Evolutionary conservation across 2,888 invertebrate species (phyloP), one percentile per base, ranked within the genome.

Genomic region (Tridacna gigas): DNA sequence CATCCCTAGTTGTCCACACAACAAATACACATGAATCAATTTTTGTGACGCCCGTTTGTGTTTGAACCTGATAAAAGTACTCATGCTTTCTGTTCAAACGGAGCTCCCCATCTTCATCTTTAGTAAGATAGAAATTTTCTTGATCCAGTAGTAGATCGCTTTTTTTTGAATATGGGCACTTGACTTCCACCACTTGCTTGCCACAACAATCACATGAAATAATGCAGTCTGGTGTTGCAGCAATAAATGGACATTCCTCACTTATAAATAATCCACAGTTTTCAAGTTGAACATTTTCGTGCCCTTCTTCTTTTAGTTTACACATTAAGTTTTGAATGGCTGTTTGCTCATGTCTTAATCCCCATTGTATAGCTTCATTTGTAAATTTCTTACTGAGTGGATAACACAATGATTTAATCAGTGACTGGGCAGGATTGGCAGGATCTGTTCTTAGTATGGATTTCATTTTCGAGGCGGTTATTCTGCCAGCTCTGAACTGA

Each of bases 201-300:
- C 73, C 65, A 65, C 77, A 80, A 48, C 80, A 80, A 48, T 77
- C 77, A 73, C 80, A 80, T 18, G 71, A 51, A 9, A 80, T 18
- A 13, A 77, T 48, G 18, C 63, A 69, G 71, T 80, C 80, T 61
- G 76, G 77, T 7, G 76, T 60, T 26, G 77, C 80, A 22, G 51
- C 80, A 20, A 80, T 63, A 48, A 13, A 73, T 51, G 79, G 74
- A 0, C 28, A 15, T 20, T 79, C 66, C 4, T 37, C 9, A 28
- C 22, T 22, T 13, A 80, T 66, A 22, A 45, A 22, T 1, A 80
- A n/a, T 5, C 80, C 80, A 67, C 22, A 63, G 0, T 67, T 26
- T n/a, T n/a, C 22, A 22, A 80, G 2, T 20, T 37, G 15, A 0
- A 74, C 15, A 45, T 75, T 75, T n/a, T 74, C 56, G 66, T 79